Conservation (phyloP, 2,113 vertebrate genomes). For the Hoplias malabaricus region DNA sequence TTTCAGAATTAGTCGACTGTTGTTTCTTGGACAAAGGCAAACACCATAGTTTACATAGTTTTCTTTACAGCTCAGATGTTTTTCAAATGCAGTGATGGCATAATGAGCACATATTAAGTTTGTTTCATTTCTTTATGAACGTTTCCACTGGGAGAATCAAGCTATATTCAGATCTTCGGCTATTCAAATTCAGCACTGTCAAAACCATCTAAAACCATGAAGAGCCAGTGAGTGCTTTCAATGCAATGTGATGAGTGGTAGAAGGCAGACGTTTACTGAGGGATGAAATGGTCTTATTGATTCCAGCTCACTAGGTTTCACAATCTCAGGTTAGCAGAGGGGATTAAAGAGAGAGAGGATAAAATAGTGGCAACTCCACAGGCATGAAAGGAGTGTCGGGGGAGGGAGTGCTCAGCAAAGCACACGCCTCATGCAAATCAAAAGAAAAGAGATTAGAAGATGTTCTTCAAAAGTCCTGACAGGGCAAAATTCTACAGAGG, state of each 20-base stretch:
- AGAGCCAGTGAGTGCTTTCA: neutral
- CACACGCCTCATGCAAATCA: conserved; percentile 37
- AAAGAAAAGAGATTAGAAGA: conserved; percentile 59
- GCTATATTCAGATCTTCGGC: neutral
- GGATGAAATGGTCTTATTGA: conserved; percentile 20
- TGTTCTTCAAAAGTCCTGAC: conserved; percentile 55
- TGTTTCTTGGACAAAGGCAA: too few species aligned
- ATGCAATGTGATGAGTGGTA: neutral
- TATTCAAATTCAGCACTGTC: neutral
- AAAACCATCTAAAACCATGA: neutral
- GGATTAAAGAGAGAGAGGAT: conserved; percentile 27
- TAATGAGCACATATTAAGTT: neutral
- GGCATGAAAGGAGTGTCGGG: conserved; percentile 16
- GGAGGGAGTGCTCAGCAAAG: conserved; percentile 11
- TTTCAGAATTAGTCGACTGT: too few species aligned
- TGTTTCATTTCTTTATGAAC: neutral
- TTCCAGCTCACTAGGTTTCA: conserved; percentile 40
- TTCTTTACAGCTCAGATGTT: too few species aligned
- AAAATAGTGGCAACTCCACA: conserved; percentile 39
- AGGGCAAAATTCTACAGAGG: conserved; percentile 49
- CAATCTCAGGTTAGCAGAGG: conserved; percentile 41
- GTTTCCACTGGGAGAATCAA: neutral
- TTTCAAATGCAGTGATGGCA: too few species aligned
- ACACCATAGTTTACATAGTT: too few species aligned
- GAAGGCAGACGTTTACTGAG: neutral